Evolutionary conservation across 1,140 invertebrate genomes (phyloP).

Genomic region (Drosophila ananassae): DNA sequence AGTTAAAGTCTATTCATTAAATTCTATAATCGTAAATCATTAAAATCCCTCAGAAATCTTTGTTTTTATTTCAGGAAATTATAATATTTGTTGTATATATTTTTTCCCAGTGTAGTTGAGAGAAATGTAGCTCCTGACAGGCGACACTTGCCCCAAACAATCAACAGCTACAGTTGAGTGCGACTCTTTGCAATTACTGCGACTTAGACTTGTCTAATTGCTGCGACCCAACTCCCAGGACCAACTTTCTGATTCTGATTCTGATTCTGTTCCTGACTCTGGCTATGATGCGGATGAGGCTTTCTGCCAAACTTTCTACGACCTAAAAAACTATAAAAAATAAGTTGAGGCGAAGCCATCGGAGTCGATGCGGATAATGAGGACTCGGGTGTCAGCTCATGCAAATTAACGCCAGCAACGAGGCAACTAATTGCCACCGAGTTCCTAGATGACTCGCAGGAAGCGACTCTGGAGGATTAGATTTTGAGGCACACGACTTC

Average conservation of each 20-base stretch:
- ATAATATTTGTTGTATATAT: neutral
- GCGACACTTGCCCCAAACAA: slow-evolving; percentile 50
- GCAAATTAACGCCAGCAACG: slow-evolving; percentile 66
- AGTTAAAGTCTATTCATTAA: no score
- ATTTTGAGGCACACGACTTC: slow-evolving; percentile 35
- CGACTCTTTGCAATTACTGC: slow-evolving; percentile 69
- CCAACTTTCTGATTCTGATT: neutral
- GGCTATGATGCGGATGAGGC: neutral
- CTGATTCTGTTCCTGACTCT: neutral
- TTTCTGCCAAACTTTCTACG: slow-evolving; percentile 24
- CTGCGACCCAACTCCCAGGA: slow-evolving; percentile 15
- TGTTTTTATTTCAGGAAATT: neutral
- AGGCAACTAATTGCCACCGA: slow-evolving; percentile 56
- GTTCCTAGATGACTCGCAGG: neutral
- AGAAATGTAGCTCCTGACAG: neutral
- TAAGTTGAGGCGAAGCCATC: slow-evolving; percentile 25
- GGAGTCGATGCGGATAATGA: slow-evolving; percentile 61
- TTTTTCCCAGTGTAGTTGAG: neutral
- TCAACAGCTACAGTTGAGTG: slow-evolving; percentile 55
- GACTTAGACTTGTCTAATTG: slow-evolving; percentile 74
- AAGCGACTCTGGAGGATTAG: neutral
- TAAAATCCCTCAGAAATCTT: no score
- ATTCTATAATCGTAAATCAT: no score
- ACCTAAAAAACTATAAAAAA: slow-evolving; percentile 45
- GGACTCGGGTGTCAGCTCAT: slow-evolving; percentile 61